Percentiles rank a stretch among this genome's conserved stretches.
Conservation (phyloP, 2,113 vertebrate genomes). For the Montifringilla adamsi region DNA sequence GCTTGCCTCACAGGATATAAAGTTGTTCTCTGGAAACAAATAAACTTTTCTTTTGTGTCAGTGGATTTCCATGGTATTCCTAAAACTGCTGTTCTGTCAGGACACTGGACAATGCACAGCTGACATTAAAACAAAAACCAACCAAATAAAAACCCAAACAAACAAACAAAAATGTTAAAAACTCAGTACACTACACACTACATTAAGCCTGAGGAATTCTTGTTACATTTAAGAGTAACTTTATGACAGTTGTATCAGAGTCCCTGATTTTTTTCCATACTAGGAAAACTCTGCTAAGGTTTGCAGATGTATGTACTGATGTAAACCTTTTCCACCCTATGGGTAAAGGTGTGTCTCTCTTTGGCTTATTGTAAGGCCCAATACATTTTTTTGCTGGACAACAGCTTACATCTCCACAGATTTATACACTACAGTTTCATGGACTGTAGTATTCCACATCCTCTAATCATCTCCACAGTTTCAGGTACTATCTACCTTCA, state of each 20-base stretch:
- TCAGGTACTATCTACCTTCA: neutral
- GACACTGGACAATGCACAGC: neutral
- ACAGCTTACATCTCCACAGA: neutral
- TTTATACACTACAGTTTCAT: neutral
- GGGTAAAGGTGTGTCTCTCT: neutral
- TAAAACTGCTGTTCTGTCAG: neutral
- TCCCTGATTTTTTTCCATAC: neutral
- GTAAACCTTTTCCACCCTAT: neutral
- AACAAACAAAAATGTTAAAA: neutral
- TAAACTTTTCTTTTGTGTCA: neutral
- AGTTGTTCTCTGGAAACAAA: neutral
- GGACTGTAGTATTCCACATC: neutral
- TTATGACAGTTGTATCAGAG: neutral
- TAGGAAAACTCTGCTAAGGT: neutral
- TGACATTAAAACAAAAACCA: neutral
- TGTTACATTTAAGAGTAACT: neutral
- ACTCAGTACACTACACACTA: neutral
- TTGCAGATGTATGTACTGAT: neutral
- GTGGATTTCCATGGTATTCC: neutral
- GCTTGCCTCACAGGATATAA: neutral
- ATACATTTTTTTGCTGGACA: neutral
- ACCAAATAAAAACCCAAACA: neutral
- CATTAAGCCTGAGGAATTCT: neutral
- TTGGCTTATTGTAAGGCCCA: neutral
- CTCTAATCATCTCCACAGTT: neutral